These are phyloP conservation scores for Tetrax tetrax DNA, from an alignment of 2,113 vertebrate genomes.

Conservation along the genomic window DNA sequence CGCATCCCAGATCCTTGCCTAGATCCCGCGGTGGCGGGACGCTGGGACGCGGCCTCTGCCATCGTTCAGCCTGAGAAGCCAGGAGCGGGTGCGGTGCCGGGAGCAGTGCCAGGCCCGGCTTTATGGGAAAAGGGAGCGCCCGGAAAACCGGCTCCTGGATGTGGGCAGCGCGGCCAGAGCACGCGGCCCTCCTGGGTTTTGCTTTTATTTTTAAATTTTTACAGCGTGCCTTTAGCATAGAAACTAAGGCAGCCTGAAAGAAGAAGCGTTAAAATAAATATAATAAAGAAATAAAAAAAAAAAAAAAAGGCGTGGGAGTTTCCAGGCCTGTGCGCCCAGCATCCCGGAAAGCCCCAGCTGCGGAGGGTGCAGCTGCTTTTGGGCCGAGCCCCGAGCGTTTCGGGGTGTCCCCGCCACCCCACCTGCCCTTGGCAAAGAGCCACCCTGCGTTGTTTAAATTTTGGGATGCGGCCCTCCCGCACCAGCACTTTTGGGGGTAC, in stretches of 20 bases:
- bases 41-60: too few relatives aligned
- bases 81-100: rapidly evolving
- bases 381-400: rapidly evolving
- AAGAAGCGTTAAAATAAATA: not conserved
- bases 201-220: not conserved
- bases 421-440: not conserved
- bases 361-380: rapidly evolving
- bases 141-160: rapidly evolving
- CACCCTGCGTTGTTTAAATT: not conserved
- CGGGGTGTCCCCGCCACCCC: rapidly evolving
- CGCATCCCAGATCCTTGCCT: not conserved
- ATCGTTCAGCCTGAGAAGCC: too few relatives aligned
- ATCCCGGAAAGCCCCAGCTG: rapidly evolving
- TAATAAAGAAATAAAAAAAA: too few relatives aligned
- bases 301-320: not conserved
- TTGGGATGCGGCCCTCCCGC: rapidly evolving
- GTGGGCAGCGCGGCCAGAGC: rapidly evolving
- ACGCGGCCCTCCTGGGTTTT: not conserved
- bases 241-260: not conserved
- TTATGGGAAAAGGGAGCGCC: not conserved
- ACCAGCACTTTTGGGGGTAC: not conserved
- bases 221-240: rapidly evolving
- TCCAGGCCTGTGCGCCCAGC: not conserved
- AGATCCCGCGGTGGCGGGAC: too few relatives aligned
- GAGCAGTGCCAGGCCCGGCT: not conserved